Conservation (phyloP, 2,888 invertebrate species). For the Limnephilus marmoratus region DNA sequence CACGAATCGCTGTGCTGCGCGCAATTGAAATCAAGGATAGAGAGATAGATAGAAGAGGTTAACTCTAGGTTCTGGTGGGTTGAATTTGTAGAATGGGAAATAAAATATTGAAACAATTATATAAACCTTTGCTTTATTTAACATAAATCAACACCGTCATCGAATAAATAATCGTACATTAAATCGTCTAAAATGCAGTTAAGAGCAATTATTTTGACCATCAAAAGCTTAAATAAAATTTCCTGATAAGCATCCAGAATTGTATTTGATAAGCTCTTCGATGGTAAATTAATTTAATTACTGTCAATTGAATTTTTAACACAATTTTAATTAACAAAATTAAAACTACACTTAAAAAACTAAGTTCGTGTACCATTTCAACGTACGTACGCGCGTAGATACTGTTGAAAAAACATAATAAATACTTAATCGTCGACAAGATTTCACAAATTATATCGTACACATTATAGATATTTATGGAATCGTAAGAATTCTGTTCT, state of each 20-base stretch:
- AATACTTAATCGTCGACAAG: not conserved
- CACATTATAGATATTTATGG: not conserved
- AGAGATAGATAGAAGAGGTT: too few species aligned
- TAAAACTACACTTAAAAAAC: not conserved
- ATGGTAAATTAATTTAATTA: conserved; percentile 35
- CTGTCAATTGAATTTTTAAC: conserved; percentile 53
- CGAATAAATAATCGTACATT: conserved; percentile 35
- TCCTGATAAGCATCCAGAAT: not conserved
- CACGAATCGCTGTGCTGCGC: too few species aligned
- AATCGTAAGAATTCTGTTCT: not conserved
- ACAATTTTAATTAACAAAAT: not conserved
- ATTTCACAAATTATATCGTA: not conserved
- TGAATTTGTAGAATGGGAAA: not conserved
- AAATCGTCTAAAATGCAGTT: conserved; percentile 43
- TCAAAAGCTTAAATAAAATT: not conserved
- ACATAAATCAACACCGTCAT: not conserved
- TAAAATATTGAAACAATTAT: not conserved
- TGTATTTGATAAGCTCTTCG: not conserved
- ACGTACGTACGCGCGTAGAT: not conserved
- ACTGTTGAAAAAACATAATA: not conserved
- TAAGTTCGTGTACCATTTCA: not conserved
- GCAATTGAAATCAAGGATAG: too few species aligned
- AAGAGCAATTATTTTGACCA: conserved; percentile 37
- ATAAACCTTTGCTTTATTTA: not conserved
- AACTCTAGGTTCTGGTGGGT: too few species aligned